phyloP scores from a whole-genome alignment of 2,888 invertebrate genomes.

The Phasia obesa region DNA sequence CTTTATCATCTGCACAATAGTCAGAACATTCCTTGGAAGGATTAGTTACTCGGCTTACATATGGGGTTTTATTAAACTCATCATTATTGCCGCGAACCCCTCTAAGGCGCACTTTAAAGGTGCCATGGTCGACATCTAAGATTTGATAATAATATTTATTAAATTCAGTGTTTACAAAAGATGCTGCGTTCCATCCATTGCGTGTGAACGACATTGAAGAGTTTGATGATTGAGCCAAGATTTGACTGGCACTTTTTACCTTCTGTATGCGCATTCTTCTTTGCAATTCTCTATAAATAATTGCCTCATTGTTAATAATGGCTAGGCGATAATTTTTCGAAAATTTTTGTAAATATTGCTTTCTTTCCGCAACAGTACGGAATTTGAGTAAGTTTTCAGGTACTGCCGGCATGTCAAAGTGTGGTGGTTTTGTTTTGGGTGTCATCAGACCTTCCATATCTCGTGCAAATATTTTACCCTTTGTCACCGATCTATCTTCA shows the following conservation, averaged over 20 bases:
- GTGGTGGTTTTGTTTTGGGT: conserved; percentile 77
- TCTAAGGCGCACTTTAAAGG: conserved; percentile 75
- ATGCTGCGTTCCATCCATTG: conserved; percentile 80
- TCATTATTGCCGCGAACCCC: conserved; percentile 80
- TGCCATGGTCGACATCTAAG: conserved; percentile 76
- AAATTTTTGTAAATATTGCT: conserved; percentile 81
- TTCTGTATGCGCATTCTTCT: conserved; percentile 78
- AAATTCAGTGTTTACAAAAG: conserved; percentile 79
- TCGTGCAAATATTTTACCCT: conserved; percentile 53
- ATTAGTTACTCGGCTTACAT: conserved; percentile 71
- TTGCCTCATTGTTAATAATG: conserved; percentile 82
- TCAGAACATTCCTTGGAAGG: conserved; percentile 8
- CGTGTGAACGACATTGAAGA: conserved; percentile 80
- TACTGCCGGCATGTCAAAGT: conserved; percentile 79
- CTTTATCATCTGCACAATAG: conserved; percentile 74
- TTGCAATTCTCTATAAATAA: conserved; percentile 80
- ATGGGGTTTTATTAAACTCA: conserved; percentile 75
- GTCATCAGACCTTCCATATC: conserved; percentile 80
- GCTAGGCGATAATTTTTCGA: conserved; percentile 79
- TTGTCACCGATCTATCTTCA: conserved; percentile 59
- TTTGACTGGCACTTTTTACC: conserved; percentile 77
- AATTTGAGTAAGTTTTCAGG: conserved; percentile 81
- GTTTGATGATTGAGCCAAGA: conserved; percentile 74
- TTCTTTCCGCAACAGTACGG: conserved; percentile 84
- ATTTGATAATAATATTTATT: conserved; percentile 81